Evolutionary conservation across 2,113 vertebrate species (phyloP), one percentile per base, ranked within the genome.

Genomic region (Dromas ardeola): DNA sequence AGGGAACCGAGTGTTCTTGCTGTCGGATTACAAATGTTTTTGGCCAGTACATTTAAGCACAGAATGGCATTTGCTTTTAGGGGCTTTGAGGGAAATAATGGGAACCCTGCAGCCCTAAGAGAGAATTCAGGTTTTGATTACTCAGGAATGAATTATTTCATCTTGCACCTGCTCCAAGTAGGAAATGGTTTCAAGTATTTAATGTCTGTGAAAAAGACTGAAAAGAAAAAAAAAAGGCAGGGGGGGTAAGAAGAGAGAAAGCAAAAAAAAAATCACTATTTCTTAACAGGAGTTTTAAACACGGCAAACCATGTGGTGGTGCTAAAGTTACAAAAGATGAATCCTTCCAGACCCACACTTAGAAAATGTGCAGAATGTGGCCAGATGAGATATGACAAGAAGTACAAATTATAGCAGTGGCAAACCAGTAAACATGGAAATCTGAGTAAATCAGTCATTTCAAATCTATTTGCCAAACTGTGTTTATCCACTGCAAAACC

Each of bases 391-490:
- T 83, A 88, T 86, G 95, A 96, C 94, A 90, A 77, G 45, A 26
- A 92, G n/a, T 83, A 90, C 93, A 87, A 95, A 94, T 92, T 95
- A 97, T 81, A 82, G 93, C 95, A 94, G 81, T 92, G 78, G 86
- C 81, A 96, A 96, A 94, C 95, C 88, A 84, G 81, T 95, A 96
- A 96, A 95, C 62, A 95, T 88, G 95, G 90, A 96, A 94, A 96
- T 94, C 67, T 89, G 88, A 95, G 87, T 92, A 91, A 90, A 96
- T 94, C 91, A 84, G 78, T 97, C 87, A 92, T 96, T 97, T 97
- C 86, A 96, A 86, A 98, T 97, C 92, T 96, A 93, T 97, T 96
- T 96, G 97, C 95, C 95, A 86, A 92, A 84, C 78, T 93, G 53
- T 91, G 61, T 77, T 93, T 95, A 95, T 96, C 81, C 80, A 96